Conservation (phyloP, 2,888 invertebrate genomes). For the Parasteatoda lunata region DNA sequence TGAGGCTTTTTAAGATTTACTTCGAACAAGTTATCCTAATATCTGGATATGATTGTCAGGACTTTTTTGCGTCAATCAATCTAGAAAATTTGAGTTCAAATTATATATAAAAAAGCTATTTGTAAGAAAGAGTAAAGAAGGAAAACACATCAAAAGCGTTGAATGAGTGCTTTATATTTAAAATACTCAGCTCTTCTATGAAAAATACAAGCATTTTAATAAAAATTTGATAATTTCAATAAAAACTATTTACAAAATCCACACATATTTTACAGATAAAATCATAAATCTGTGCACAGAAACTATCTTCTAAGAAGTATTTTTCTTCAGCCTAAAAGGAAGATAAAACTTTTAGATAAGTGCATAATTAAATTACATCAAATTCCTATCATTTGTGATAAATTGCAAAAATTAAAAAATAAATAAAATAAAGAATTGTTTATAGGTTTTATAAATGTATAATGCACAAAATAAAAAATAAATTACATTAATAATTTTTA, state of each 20-base stretch:
- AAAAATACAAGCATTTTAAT: constrained; percentile 2
- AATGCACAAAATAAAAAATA: not conserved
- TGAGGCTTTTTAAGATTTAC: too few species aligned
- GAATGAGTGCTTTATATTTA: not conserved
- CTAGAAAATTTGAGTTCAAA: too few species aligned
- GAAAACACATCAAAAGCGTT: too few species aligned
- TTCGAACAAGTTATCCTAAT: too few species aligned
- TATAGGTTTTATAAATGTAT: not conserved
- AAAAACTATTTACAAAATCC: not conserved
- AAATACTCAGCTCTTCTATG: not conserved
- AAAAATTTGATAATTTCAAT: constrained; percentile 5
- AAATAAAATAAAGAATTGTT: not conserved
- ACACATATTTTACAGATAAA: not conserved
- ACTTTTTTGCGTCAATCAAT: too few species aligned
- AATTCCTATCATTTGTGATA: not conserved
- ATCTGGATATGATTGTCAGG: too few species aligned
- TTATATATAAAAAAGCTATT: too few species aligned
- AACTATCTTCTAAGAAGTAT: not conserved
- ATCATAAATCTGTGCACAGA: not conserved
- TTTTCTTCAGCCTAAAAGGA: not conserved
- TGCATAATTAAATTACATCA: not conserved
- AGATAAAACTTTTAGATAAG: not conserved
- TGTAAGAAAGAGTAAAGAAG: too few species aligned
- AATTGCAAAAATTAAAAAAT: not conserved
- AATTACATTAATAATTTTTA: not conserved